Conservation (phyloP, 1,140 invertebrate species). For the Drosophila sturtevanti region DNA sequence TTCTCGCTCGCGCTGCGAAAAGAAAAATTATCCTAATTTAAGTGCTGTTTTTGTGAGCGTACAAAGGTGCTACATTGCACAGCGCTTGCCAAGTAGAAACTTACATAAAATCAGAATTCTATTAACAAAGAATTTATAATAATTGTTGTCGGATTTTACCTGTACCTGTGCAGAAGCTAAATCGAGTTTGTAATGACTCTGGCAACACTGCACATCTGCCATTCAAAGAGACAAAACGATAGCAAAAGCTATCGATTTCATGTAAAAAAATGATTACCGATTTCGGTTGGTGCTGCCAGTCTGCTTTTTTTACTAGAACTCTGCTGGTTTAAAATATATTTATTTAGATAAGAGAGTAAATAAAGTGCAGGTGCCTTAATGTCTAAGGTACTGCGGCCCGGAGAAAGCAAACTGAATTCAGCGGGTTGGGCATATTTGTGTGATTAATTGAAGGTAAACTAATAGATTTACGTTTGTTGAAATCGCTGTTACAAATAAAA, state of each 20-base stretch:
- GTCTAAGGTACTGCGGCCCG: background rate
- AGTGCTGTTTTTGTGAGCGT: background rate
- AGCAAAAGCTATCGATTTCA: background rate
- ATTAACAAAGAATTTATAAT: conserved; percentile 3
- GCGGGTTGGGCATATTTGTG: background rate
- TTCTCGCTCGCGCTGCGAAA: background rate
- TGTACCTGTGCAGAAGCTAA: conserved; percentile 7
- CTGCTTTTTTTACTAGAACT: too few relatives aligned
- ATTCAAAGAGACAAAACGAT: background rate
- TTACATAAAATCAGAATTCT: conserved; percentile 3
- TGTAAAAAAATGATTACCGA: too few relatives aligned
- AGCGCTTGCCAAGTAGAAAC: background rate
- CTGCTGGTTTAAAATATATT: too few relatives aligned
- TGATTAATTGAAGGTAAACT: background rate
- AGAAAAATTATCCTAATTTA: background rate
- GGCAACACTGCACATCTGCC: background rate
- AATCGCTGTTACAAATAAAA: background rate
- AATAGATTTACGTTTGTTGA: background rate
- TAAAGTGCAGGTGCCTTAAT: background rate
- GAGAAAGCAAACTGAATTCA: background rate
- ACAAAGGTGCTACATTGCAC: background rate
- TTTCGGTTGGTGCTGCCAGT: too few relatives aligned
- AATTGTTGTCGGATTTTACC: background rate
- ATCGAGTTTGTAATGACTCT: background rate
- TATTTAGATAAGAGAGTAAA: background rate